A percentile compares a stretch with the other conserved stretches of the same genome.
These are phyloP conservation scores for Mormyrops attenuatus DNA, from an alignment of 2,797 vertebrate species.

Conservation along the genomic window DNA sequence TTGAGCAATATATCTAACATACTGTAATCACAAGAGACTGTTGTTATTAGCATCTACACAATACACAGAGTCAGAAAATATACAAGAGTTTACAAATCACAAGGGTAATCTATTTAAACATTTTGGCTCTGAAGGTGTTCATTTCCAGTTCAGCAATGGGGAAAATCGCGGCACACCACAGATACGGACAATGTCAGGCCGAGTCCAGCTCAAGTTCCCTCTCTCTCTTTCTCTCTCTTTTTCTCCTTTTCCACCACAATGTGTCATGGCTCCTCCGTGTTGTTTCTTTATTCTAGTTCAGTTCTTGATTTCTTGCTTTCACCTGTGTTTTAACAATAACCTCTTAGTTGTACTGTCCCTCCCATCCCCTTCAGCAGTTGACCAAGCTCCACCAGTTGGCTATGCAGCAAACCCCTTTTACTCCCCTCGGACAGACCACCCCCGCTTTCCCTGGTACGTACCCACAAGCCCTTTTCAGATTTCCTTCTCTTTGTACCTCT, in stretches of 20 bases:
- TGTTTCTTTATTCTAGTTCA: constrained; percentile 64
- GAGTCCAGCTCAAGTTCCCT: constrained; percentile 67
- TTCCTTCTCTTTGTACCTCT: constrained; percentile 86
- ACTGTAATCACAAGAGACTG: neutral
- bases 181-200: constrained; percentile 52
- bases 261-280: constrained; percentile 74
- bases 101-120: neutral
- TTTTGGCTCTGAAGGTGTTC: neutral
- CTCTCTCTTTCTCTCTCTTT: constrained; percentile 35
- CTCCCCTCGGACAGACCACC: constrained; percentile 98
- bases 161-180: neutral
- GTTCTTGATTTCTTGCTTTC: constrained; percentile 79
- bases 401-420: constrained; percentile 99
- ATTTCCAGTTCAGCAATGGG: neutral
- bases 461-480: constrained; percentile 79
- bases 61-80: neutral
- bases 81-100: neutral
- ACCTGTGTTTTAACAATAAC: constrained; percentile 90
- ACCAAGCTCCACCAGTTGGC: constrained; percentile 99
- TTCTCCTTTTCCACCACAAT: constrained; percentile 67
- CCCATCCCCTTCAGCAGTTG: constrained; percentile 96
- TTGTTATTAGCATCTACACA: neutral
- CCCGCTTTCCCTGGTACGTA: constrained; percentile 99
- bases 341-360: constrained; percentile 99
- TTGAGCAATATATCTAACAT: neutral